Evolutionary conservation across 2,888 invertebrate species (phyloP).

Genomic region (Chaitophorus viminalis): DNA sequence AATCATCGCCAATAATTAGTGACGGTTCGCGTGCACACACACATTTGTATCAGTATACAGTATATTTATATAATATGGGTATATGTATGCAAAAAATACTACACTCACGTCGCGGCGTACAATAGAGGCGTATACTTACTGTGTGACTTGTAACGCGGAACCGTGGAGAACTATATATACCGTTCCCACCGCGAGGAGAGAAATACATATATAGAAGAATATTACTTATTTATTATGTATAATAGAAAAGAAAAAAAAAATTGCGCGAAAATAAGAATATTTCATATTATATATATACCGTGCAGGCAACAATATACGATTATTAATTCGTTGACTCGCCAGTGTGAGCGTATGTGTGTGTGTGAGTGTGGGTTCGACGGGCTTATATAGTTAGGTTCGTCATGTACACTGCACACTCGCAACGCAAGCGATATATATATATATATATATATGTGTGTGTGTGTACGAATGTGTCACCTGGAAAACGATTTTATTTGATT

Average conservation of each 20-base stretch:
- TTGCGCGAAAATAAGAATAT: background rate
- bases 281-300: no score
- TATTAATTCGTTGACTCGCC: no score
- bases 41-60: background rate
- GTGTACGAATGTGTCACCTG: constrained; percentile 7
- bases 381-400: no score
- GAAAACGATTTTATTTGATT: constrained; percentile 51
- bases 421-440: no score
- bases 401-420: no score
- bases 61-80: no score
- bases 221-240: no score
- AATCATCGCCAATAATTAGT: background rate
- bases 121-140: background rate
- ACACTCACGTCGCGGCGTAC: background rate
- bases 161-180: background rate
- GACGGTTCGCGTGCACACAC: constrained; percentile 6
- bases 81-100: background rate
- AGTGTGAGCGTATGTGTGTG: background rate
- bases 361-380: background rate
- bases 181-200: constrained; percentile 3
- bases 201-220: background rate
- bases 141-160: background rate
- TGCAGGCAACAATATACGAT: background rate
- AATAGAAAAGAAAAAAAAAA: constrained; percentile 3
- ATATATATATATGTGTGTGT: no score